Conservation (phyloP, 2,797 vertebrate genomes). For the Acanthurus lineatus region DNA sequence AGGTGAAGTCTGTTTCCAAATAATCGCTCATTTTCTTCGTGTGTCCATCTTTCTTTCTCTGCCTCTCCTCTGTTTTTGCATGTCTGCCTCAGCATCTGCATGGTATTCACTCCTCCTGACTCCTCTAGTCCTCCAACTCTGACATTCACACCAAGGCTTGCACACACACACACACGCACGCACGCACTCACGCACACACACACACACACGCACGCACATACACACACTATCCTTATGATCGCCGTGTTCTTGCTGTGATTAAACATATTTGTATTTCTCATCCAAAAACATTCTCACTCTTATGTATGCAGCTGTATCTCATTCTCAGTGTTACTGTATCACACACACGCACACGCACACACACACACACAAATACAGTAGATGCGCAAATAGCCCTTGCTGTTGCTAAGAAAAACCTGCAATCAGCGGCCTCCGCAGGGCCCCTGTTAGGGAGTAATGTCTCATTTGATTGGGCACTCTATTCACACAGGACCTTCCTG, state of each 20-base stretch:
- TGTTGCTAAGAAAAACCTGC: slow-evolving; percentile 62
- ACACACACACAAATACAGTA: slow-evolving; percentile 13
- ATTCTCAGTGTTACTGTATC: not conserved
- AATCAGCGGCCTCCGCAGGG: slow-evolving; percentile 56
- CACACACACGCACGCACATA: no score
- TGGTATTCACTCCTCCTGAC: slow-evolving; percentile 23
- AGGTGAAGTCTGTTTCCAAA: slow-evolving; percentile 56
- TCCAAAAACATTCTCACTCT: slow-evolving; percentile 20
- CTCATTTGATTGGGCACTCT: slow-evolving; percentile 69
- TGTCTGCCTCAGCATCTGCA: slow-evolving; percentile 43
- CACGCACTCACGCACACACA: slow-evolving; percentile 4
- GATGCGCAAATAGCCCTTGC: slow-evolving; percentile 22
- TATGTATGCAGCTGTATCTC: not conserved
- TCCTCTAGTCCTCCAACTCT: slow-evolving; percentile 46
- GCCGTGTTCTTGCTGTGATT: slow-evolving; percentile 31
- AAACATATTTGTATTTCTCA: slow-evolving; percentile 42
- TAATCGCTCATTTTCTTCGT: slow-evolving; percentile 46
- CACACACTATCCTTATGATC: slow-evolving; percentile 9
- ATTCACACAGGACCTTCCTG: slow-evolving; percentile 57
- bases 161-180: slow-evolving; percentile 17
- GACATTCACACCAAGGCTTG: slow-evolving; percentile 63
- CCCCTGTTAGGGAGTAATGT: slow-evolving; percentile 53
- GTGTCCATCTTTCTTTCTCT: slow-evolving; percentile 38
- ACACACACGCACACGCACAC: slow-evolving; percentile 2
- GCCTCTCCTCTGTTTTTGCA: slow-evolving; percentile 10